Evolutionary conservation across 2,797 vertebrate species (phyloP), one percentile per base, ranked within the genome.

Genomic region (Yasuhikotakia modesta): DNA sequence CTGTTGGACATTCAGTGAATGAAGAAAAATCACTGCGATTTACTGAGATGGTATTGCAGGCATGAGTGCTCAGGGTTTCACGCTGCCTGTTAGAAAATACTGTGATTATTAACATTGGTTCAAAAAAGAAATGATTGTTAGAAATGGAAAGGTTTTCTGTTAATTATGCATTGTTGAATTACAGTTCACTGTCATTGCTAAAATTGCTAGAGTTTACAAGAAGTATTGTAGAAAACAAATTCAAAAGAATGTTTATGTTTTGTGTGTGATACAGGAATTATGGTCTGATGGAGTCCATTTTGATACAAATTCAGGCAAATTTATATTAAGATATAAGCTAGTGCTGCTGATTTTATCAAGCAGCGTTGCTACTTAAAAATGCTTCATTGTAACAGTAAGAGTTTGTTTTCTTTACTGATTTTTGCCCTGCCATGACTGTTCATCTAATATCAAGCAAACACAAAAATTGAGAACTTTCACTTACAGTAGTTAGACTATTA

Each of bases 11-110:
- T 39, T n/a, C 16, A 14, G 8, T 43, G 57, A 66, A 57, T 46
- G 30, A 45, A 21, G 32, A 17, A 3, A 55, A 70, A 63, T 70
- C 52, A 70, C 17, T 65, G 58, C 46, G 48, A 39, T 76, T 13
- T 27, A 58, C 52, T 8, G 7, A 64, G 32, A 55, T 66, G 21
- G 43, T 32, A 58, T 76, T 60, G 52, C 22, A 76, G 30, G 67
- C 48, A 64, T 30, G 70, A 64, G 30, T 64, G 68, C 76, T 71
- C 76, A 71, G 76, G 76, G 55, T 71, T 45, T 52, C 46, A 70
- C 17, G 48, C 19, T 39, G 66, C 30, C 66, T 27, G 14, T n/a
- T 30, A 43, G 66, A 22, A 65, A 70, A 63, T 17, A 32, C 48
- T 61, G 65, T 69, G 74, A 68, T n/a, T 27, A 66, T 24, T 73